Base-by-base conservation (phyloP, 2,888 invertebrate species). In the Lysandra coridon region DNA sequence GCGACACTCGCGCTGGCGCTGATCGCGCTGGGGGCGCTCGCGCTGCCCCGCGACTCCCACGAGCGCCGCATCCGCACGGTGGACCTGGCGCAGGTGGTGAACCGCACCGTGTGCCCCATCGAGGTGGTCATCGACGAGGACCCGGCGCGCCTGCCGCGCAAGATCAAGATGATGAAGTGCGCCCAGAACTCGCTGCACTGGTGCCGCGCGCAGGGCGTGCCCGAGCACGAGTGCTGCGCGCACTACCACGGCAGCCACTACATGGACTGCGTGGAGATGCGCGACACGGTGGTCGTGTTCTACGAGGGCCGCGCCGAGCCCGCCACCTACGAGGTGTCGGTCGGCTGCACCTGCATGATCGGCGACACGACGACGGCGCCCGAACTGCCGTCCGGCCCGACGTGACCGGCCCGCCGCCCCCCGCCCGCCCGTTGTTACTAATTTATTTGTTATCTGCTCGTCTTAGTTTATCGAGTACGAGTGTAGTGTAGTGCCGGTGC, bases 331-430 rank as follows among this genome's bases (percentile, higher is more conserved):
- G 85, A 86, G 81, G 93, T 93, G 85, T 84, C 89, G 14, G 92
- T 94, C 81, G 94, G 94, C 85, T 94, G 94, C 91, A 85, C 89
- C 69, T 94, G 94, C 88, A 88, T 92, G 86, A 87, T 92, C 83
- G 85, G 86, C 82, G 84, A 86, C 83, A 83, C 83, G 80, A 82
- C 86, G 78, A 44, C 30, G 73, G 88, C 87, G 44, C 73, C 78
- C 49, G 83, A 81, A 40, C 82, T 84, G 82, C 79, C 83, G 44
- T 33, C 78, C 80, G 82, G 81, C 79, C 85, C 81, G 49, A 80
- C 82, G 79, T 81, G 82, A 82, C 78, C 78, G 80, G 14, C 78
- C 79, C 79, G 81, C 82, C 81, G 79, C 82, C 79, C 80, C 6
- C 49, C 53, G 53, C 44, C 49, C 14, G 49, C 74, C n/a, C 12